A percentile compares a stretch with the other conserved stretches of the same genome.
Evolutionary conservation across 37 sponge, comb jelly and placozoan species (phyloP).

Genomic region (Spongilla lacustris): DNA sequence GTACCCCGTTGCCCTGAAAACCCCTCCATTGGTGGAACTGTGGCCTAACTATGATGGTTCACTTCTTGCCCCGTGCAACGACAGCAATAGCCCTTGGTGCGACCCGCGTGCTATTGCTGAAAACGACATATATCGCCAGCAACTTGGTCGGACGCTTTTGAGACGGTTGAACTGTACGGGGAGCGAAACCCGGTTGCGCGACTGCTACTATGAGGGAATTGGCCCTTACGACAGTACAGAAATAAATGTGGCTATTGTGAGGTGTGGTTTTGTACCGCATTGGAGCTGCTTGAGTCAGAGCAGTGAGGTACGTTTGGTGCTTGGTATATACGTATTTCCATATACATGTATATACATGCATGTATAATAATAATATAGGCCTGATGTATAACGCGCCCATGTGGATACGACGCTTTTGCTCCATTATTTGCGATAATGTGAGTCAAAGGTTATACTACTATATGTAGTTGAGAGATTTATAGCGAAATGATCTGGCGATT

Average conservation of each 20-base stretch:
- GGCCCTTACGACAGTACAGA: constrained; percentile 11
- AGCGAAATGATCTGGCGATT: no score
- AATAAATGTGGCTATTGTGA: constrained; percentile 57
- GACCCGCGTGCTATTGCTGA: neutral
- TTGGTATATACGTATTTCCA: no score
- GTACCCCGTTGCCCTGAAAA: neutral
- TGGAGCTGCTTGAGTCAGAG: constrained; percentile 6
- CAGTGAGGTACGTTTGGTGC: neutral
- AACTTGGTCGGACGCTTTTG: neutral
- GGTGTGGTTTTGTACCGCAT: constrained; percentile 64
- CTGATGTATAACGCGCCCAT: no score
- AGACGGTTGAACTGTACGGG: constrained; percentile 45
- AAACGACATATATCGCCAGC: neutral
- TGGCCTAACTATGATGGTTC: neutral
- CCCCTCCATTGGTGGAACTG: neutral
- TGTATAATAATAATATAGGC: no score
- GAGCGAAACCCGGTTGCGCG: constrained; percentile 29
- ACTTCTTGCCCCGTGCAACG: no score
- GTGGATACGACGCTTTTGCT: no score
- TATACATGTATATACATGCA: no score
- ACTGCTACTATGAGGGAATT: constrained; percentile 39
- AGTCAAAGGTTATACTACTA: no score
- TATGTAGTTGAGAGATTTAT: no score
- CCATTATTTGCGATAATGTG: no score
- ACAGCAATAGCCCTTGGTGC: neutral